Evolutionary conservation across 1,140 invertebrate genomes (phyloP).

Genomic region (Solenopsis fugax): DNA sequence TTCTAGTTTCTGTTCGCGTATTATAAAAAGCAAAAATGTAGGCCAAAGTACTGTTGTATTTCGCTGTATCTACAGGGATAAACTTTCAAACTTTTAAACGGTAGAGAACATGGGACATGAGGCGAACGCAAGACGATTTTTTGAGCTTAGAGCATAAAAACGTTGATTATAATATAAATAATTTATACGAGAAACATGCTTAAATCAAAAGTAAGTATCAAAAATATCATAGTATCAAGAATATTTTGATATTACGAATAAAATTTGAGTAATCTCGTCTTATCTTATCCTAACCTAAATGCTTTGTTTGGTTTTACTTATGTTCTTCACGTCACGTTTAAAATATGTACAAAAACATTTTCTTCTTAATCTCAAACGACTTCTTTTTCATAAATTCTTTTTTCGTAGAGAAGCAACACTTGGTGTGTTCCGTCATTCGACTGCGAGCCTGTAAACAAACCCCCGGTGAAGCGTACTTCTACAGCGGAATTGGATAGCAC

Average conservation of each 20-base stretch:
- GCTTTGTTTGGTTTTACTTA: not conserved
- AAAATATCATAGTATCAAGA: not conserved
- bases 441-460: not conserved
- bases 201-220: constrained; percentile 16
- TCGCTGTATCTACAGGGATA: not conserved
- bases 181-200: constrained; percentile 2
- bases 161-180: not conserved
- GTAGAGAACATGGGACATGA: not conserved
- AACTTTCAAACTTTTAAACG: not conserved
- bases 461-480: not conserved
- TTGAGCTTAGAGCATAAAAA: not conserved
- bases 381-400: not conserved
- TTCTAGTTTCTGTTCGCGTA: not conserved
- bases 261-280: not conserved
- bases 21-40: not conserved
- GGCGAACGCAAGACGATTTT: no score
- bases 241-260: not conserved
- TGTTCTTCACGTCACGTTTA: not conserved
- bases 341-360: not conserved
- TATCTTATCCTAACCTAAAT: not conserved
- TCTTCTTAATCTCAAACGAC: not conserved
- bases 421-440: constrained; percentile 70
- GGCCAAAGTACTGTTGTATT: not conserved
- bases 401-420: constrained; percentile 52
- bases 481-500: not conserved